Percentiles rank a stretch among this genome's conserved stretches.
Evolutionary conservation across 2,113 vertebrate species (phyloP).

Genomic region (Lates calcarifer): DNA sequence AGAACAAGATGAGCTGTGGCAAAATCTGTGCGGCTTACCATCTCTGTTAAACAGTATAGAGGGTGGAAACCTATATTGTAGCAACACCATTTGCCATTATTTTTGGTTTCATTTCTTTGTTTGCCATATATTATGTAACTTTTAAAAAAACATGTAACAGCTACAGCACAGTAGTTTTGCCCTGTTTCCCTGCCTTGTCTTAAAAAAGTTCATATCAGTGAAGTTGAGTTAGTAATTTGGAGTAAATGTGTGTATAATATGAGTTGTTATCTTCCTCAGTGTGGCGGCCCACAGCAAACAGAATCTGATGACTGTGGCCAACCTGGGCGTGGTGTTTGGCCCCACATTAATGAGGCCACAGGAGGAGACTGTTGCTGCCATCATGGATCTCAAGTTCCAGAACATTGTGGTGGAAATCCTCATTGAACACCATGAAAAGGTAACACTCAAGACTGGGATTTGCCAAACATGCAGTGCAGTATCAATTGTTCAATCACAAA

Average conservation of each 20-base stretch:
- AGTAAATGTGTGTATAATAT: neutral
- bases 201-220: constrained; percentile 1
- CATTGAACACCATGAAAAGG: constrained; percentile 96
- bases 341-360: constrained; percentile 97
- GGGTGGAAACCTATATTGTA: neutral
- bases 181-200: neutral
- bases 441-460: constrained; percentile 64
- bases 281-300: constrained; percentile 93
- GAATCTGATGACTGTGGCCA: constrained; percentile 98
- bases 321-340: constrained; percentile 97
- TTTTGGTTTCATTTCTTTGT: neutral
- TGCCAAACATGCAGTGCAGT: neutral
- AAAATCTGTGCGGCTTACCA: neutral
- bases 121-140: neutral
- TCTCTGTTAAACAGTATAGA: neutral
- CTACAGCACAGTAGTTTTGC: neutral
- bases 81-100: neutral
- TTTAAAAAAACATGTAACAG: neutral
- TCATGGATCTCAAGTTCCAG: constrained; percentile 99
- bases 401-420: constrained; percentile 99
- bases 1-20: neutral
- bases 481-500: constrained; percentile 1
- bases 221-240: neutral
- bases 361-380: constrained; percentile 97
- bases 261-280: constrained; percentile 78